Percentiles rank a stretch among this genome's conserved stretches.
phyloP scores from a whole-genome alignment of 2,797 vertebrate species.

The Danio albolineatus region DNA sequence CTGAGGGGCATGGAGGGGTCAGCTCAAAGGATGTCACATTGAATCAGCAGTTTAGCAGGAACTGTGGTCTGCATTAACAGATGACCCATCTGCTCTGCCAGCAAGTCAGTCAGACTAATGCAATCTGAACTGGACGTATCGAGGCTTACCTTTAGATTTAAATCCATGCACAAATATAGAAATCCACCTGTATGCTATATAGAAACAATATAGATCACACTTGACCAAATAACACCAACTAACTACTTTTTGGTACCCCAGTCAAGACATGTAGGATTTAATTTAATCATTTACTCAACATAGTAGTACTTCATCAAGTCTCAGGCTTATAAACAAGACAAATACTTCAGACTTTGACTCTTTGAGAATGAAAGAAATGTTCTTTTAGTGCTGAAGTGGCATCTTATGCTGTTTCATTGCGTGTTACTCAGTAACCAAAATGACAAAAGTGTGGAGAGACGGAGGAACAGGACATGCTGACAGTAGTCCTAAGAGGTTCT shows the following conservation, averaged over 20 bases:
- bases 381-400: constrained; percentile 1
- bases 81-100: background rate
- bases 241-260: background rate
- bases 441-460: background rate
- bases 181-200: background rate
- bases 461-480: constrained; percentile 38
- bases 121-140: background rate
- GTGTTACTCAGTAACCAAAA: constrained; percentile 40
- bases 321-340: background rate
- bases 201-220: background rate
- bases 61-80: background rate
- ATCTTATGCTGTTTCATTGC: constrained; percentile 14
- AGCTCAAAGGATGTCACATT: background rate
- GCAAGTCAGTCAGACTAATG: too few relatives aligned
- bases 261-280: background rate
- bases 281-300: constrained; percentile 9
- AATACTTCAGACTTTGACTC: constrained; percentile 26
- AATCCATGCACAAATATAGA: background rate
- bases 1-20: background rate
- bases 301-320: background rate
- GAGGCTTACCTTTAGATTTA: background rate
- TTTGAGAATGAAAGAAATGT: background rate
- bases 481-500: constrained; percentile 16
- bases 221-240: background rate
- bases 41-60: constrained; percentile 30